A percentile compares a stretch with the other conserved stretches of the same genome.
Conservation (phyloP, 2,113 vertebrate species). For the Podarcis muralis region DNA sequence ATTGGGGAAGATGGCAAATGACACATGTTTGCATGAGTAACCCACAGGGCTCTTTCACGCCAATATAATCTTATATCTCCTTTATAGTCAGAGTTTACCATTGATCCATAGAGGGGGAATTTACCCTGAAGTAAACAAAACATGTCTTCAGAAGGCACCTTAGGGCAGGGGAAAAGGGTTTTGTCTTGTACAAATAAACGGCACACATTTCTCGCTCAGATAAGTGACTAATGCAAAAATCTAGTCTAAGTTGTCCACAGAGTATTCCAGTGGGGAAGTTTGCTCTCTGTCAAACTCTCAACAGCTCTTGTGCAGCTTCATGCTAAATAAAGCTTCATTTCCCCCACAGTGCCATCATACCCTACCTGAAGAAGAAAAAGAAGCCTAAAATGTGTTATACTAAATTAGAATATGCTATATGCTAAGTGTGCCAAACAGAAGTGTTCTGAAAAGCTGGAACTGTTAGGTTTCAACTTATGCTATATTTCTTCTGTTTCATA, state of each 20-base stretch:
- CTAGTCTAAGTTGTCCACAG: conserved; percentile 12
- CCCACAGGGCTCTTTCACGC: not conserved
- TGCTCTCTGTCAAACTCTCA: not conserved
- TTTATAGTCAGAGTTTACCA: conserved; percentile 2
- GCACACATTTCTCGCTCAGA: conserved; percentile 7
- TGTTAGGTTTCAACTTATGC: not conserved
- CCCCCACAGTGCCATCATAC: conserved; percentile 19
- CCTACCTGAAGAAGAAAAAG: conserved; percentile 14
- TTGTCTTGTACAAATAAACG: not conserved
- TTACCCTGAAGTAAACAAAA: conserved; percentile 14
- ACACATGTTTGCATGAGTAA: not conserved
- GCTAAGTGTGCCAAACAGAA: not conserved
- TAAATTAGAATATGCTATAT: not conserved
- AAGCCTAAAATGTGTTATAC: not conserved
- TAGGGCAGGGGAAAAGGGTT: not conserved
- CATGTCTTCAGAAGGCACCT: not conserved
- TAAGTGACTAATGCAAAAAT: conserved; percentile 21
- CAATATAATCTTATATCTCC: not conserved
- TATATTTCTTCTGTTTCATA: not conserved
- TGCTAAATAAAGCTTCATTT: conserved; percentile 38
- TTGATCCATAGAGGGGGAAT: not conserved
- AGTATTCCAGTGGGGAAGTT: conserved; percentile 3
- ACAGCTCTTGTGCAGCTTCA: not conserved
- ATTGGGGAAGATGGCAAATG: not conserved
- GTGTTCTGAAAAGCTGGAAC: not conserved